These are phyloP conservation scores for Aleiodes sp. DNA, from an alignment of 1,140 invertebrate species.

Conservation along the genomic window DNA sequence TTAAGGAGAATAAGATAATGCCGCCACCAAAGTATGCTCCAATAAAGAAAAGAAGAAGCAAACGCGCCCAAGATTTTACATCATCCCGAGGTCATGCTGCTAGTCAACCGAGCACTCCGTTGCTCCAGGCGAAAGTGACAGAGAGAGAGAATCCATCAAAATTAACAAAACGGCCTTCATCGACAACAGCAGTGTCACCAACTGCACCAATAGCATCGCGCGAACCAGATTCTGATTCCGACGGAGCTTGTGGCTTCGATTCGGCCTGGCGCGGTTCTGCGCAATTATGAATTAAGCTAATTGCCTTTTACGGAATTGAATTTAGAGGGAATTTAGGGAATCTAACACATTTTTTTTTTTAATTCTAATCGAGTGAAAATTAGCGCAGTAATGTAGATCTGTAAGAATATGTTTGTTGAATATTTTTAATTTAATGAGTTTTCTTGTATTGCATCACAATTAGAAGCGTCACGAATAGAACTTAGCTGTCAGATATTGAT, in stretches of 20 bases:
- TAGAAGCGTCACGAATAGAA: too few relatives aligned
- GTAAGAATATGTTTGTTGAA: background rate
- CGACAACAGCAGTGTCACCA: slow-evolving; percentile 68
- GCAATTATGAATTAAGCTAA: slow-evolving; percentile 46
- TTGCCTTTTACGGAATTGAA: too few relatives aligned
- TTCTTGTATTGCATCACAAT: background rate
- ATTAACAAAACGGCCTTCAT: slow-evolving; percentile 47
- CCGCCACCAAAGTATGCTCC: slow-evolving; percentile 75
- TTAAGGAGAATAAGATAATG: slow-evolving; percentile 69
- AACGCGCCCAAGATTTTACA: slow-evolving; percentile 69
- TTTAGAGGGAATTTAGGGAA: background rate
- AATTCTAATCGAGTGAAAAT: background rate
- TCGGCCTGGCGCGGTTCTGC: slow-evolving; percentile 72
- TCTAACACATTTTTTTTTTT: background rate
- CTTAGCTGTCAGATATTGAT: too few relatives aligned
- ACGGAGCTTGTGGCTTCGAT: slow-evolving; percentile 84
- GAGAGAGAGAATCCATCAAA: slow-evolving; percentile 42
- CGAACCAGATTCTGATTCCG: slow-evolving; percentile 78
- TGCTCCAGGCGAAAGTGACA: slow-evolving; percentile 47
- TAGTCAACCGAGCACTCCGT: slow-evolving; percentile 58
- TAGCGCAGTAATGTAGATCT: background rate
- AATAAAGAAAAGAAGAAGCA: slow-evolving; percentile 72
- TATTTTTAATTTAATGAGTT: background rate
- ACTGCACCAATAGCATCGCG: slow-evolving; percentile 44
- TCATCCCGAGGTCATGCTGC: slow-evolving; percentile 42